Percentiles rank a stretch among this genome's conserved stretches.
phyloP scores from a whole-genome alignment of 2,113 vertebrate genomes.

The Colossoma macropomum region DNA sequence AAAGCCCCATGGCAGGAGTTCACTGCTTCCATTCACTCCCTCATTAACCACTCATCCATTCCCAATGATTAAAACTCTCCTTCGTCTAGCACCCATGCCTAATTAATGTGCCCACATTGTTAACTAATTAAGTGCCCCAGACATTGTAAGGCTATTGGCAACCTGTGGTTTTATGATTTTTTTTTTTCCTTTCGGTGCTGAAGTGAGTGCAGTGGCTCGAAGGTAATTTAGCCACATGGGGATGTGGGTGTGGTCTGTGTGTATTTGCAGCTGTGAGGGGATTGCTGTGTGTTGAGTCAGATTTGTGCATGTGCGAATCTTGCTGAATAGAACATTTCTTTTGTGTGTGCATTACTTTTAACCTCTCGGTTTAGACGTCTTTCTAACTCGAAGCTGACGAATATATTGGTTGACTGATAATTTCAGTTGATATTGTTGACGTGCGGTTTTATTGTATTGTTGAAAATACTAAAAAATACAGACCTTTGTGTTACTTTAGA shows the following conservation, averaged over 20 bases:
- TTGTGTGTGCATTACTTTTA: no score
- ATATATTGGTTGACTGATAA: no score
- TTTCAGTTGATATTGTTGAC: no score
- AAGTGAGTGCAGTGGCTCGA: neutral
- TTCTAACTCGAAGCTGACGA: no score
- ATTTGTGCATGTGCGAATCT: neutral
- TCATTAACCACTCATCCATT: conserved; percentile 29
- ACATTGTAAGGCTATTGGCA: conserved; percentile 30
- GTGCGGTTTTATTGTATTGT: no score
- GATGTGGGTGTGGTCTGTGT: neutral
- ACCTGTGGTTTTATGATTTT: neutral
- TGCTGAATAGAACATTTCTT: neutral
- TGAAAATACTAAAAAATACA: no score
- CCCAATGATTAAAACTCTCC: conserved; percentile 20
- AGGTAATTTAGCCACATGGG: neutral
- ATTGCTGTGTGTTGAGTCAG: neutral
- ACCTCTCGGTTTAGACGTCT: no score
- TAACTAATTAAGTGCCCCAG: conserved; percentile 36
- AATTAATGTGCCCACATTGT: conserved; percentile 20
- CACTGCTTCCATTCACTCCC: neutral
- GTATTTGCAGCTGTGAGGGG: neutral
- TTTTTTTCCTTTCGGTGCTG: neutral
- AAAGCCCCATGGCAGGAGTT: conserved; percentile 15
- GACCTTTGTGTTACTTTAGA: no score
- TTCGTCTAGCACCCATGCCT: conserved; percentile 14